phyloP scores from a whole-genome alignment of 1,140 invertebrate species.

The Helicoverpa armigera region DNA sequence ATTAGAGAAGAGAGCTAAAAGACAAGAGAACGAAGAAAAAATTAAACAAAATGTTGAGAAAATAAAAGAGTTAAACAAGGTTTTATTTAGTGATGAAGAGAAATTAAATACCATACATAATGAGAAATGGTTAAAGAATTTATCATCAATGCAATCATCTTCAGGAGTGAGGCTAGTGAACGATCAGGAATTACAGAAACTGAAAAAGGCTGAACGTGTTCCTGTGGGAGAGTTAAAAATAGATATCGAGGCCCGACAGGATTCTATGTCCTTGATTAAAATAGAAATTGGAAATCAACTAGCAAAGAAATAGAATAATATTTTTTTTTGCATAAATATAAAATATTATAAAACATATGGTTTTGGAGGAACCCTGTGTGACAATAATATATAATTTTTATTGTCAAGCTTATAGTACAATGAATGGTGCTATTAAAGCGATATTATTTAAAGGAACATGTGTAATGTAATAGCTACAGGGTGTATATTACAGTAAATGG shows the following conservation, averaged over 20 bases:
- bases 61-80: slow-evolving; percentile 61
- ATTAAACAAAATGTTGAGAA: slow-evolving; percentile 53
- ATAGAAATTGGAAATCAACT: slow-evolving; percentile 47
- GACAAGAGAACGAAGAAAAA: slow-evolving; percentile 14
- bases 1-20: not conserved
- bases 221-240: slow-evolving; percentile 67
- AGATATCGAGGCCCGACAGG: slow-evolving; percentile 61
- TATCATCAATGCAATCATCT: slow-evolving; percentile 61
- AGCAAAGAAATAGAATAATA: too few species aligned
- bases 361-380: too few species aligned
- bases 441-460: too few species aligned
- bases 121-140: slow-evolving; percentile 70
- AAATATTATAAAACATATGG: too few species aligned
- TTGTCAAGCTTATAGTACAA: too few species aligned
- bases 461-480: too few species aligned
- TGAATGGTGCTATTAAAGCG: too few species aligned
- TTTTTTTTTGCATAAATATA: too few species aligned
- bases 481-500: too few species aligned
- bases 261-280: slow-evolving; percentile 42
- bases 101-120: slow-evolving; percentile 58
- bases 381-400: too few species aligned
- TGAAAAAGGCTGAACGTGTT: slow-evolving; percentile 51
- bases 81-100: slow-evolving; percentile 51
- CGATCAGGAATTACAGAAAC: slow-evolving; percentile 61
- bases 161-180: slow-evolving; percentile 64